Percentiles rank a stretch among this genome's conserved stretches.
Conservation (phyloP, 2,113 vertebrate species). For the Embiotoca jacksoni region DNA sequence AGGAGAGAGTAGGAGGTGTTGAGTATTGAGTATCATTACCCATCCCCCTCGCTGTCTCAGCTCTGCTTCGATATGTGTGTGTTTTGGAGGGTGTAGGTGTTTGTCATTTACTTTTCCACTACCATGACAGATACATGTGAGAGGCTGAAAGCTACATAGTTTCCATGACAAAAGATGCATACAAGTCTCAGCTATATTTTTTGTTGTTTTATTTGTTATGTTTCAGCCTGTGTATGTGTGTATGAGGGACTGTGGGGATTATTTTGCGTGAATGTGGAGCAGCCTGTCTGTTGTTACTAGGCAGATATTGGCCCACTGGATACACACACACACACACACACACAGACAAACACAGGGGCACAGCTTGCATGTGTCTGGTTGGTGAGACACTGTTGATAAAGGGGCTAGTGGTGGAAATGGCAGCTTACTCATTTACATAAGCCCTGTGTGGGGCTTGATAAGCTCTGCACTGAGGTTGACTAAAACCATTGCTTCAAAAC, state of each 20-base stretch:
- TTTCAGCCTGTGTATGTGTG: constrained; percentile 11
- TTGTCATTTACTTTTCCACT: constrained; percentile 22
- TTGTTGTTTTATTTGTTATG: constrained; percentile 40
- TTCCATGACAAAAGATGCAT: constrained; percentile 59
- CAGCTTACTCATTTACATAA: constrained; percentile 80
- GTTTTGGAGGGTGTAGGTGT: constrained; percentile 42
- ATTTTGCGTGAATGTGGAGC: constrained; percentile 67
- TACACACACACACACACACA: constrained; percentile 39
- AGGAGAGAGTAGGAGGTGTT: constrained; percentile 75
- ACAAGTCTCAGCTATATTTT: constrained; percentile 28
- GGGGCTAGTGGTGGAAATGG: constrained; percentile 64
- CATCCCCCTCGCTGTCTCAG: constrained; percentile 72
- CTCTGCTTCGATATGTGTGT: constrained; percentile 13
- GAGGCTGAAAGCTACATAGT: constrained; percentile 45
- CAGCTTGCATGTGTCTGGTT: constrained; percentile 71
- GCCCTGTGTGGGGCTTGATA: constrained; percentile 72
- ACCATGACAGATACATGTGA: constrained; percentile 51
- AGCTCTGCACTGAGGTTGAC: constrained; percentile 57
- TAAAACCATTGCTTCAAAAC: constrained; percentile 60
- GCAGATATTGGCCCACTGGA: constrained; percentile 68
- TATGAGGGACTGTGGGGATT: constrained; percentile 50
- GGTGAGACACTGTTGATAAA: constrained; percentile 75
- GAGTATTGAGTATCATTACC: constrained; percentile 69
- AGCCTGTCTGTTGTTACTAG: constrained; percentile 73
- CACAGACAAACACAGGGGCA: constrained; percentile 44